These are phyloP conservation scores for Drosophila macrothrix DNA, from an alignment of 2,888 invertebrate species.

Conservation along the genomic window DNA sequence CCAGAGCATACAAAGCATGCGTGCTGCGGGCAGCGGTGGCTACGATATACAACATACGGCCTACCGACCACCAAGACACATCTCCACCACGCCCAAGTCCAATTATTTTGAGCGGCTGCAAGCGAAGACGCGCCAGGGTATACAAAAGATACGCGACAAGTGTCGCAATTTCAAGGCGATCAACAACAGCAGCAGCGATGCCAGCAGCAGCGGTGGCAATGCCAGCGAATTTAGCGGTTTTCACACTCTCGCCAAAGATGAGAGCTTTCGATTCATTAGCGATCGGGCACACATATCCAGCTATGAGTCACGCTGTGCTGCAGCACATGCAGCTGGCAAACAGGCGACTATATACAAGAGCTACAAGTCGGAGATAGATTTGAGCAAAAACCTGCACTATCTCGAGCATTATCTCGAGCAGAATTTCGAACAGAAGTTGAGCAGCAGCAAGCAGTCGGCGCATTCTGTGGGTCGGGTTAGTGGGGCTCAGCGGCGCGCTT, in stretches of 20 bases:
- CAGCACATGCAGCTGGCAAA: conserved; percentile 64
- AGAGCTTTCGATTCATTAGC: conserved; percentile 83
- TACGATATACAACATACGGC: conserved; percentile 68
- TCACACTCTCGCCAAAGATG: conserved; percentile 81
- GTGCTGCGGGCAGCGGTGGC: conserved; percentile 56
- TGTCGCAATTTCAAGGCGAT: conserved; percentile 81
- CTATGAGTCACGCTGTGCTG: conserved; percentile 82
- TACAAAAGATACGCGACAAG: conserved; percentile 84
- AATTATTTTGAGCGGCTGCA: conserved; percentile 84
- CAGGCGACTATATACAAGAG: conserved; percentile 84
- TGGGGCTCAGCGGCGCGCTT: conserved; percentile 62
- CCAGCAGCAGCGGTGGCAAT: conserved; percentile 18
- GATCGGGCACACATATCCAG: conserved; percentile 82
- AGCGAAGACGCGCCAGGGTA: conserved; percentile 83
- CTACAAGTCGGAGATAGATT: conserved; percentile 85
- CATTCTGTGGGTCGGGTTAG: conserved; percentile 81
- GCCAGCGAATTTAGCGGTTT: conserved; percentile 73
- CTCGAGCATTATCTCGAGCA: conserved; percentile 85
- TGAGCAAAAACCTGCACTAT: conserved; percentile 84
- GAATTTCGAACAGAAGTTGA: conserved; percentile 83
- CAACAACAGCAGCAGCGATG: conserved; percentile 33
- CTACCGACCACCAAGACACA: conserved; percentile 49
- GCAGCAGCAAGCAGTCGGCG: conserved; percentile 73
- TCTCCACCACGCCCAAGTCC: conserved; percentile 53
- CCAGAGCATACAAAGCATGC: conserved; percentile 78